Evolutionary conservation across 2,888 invertebrate genomes (phyloP).

Genomic region (Mesochorus sp.): DNA sequence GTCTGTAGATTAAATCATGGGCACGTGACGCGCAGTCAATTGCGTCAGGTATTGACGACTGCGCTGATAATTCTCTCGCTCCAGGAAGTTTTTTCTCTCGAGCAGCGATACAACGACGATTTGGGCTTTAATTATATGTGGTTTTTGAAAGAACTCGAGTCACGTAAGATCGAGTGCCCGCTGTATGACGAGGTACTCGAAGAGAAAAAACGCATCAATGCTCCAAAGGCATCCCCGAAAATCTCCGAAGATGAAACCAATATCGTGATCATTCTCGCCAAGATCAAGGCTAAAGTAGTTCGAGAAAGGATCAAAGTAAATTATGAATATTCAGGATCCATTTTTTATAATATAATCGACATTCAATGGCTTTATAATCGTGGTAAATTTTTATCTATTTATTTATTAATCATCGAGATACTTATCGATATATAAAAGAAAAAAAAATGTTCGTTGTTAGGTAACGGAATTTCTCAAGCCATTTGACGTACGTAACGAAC

Average conservation of each 20-base stretch:
- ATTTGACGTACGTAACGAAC: conserved; percentile 86
- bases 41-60: conserved; percentile 88
- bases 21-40: conserved; percentile 87
- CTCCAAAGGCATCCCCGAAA: conserved; percentile 73
- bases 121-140: conserved; percentile 89
- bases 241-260: conserved; percentile 84
- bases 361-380: background rate
- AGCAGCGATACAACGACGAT: conserved; percentile 88
- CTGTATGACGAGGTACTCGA: conserved; percentile 79
- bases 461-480: conserved; percentile 87
- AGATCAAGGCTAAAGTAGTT: conserved; percentile 89
- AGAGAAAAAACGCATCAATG: conserved; percentile 79
- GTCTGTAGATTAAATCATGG: conserved; percentile 86
- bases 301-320: conserved; percentile 84
- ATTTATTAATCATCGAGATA: too few relatives aligned
- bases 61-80: conserved; percentile 87
- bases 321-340: background rate
- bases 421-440: too few relatives aligned
- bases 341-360: background rate
- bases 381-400: background rate
- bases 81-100: conserved; percentile 87
- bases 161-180: conserved; percentile 79
- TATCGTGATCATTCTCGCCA: conserved; percentile 88
- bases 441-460: too few relatives aligned
- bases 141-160: conserved; percentile 87